Base-by-base conservation (phyloP, 2,888 invertebrate species). In the Gortyna flavago region DNA sequence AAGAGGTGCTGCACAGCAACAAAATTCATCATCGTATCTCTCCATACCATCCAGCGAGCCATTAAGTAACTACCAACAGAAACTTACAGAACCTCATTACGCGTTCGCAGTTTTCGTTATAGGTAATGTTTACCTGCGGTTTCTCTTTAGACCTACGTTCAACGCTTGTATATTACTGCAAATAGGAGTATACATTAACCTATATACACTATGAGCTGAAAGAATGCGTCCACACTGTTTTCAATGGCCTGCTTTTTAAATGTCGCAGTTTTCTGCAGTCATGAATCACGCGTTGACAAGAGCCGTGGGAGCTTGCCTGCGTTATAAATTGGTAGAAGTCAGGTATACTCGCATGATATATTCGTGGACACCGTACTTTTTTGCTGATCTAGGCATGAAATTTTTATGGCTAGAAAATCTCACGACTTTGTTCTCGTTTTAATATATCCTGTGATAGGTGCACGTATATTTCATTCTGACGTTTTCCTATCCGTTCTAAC, bases 221-320 rank as follows among this genome's bases (percentile, higher is more conserved):
- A 81, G 82, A 84, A 84, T 85, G 85, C 74, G 78, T 80, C 81
- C 73, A 82, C 81, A 80, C 75, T 75, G 82, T 87, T 85, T 79
- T 79, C 75, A 86, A 87, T 84, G 88, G 81, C 80, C 86, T 84
- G 85, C 83, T 77, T 87, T 90, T 91, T 89, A 88, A 89, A 89
- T 88, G 88, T 87, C 89, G 88, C 88, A 86, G 85, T 83, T 78
- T 84, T 87, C 89, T 89, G 87, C 89, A 90, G 82, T 84, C 84
- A 92, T 93, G 89, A 92, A 93, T 93, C 92, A 93, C 89, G 84
- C 84, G 83, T 81, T 87, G 87, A 87, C 87, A 87, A 86, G 81
- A 84, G 75, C 81, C 68, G 73, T 64, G 83, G 75, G 77, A 84
- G 72, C 70, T 84, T 77, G 76, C 67, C 44, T 66, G 77, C 71